Evolutionary conservation across 1,140 invertebrate species (phyloP).

Genomic region (Drosophila parabipectinata): DNA sequence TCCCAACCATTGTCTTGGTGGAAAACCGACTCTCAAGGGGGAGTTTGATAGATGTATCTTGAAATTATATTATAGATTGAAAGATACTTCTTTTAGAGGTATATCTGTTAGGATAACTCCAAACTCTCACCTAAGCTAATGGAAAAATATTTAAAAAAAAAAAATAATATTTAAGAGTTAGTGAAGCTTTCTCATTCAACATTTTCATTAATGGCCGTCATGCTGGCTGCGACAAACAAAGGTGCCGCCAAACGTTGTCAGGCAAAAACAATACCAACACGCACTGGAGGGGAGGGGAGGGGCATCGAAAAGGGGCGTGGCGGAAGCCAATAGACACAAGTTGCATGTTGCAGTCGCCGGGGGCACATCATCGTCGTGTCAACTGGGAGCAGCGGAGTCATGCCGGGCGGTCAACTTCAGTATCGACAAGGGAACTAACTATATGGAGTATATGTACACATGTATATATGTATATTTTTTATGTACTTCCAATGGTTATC

Average conservation of each 20-base stretch:
- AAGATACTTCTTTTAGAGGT: too few species aligned
- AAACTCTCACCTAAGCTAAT: constrained; percentile 14
- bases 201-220: constrained; percentile 43
- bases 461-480: constrained; percentile 10
- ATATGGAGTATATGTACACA: constrained; percentile 5
- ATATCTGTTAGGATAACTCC: background rate
- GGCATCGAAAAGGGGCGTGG: constrained; percentile 18
- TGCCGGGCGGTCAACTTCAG: constrained; percentile 52
- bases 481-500: background rate
- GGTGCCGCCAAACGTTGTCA: constrained; percentile 64
- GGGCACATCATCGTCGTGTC: constrained; percentile 48
- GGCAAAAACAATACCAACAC: constrained; percentile 35
- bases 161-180: background rate
- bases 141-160: constrained; percentile 25
- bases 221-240: constrained; percentile 69
- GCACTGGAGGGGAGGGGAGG: background rate
- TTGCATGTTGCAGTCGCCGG: constrained; percentile 40
- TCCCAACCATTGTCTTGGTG: constrained; percentile 40
- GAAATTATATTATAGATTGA: background rate
- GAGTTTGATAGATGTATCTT: too few species aligned
- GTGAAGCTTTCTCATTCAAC: constrained; percentile 26
- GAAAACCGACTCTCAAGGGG: constrained; percentile 30
- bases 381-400: constrained; percentile 67
- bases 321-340: constrained; percentile 31
- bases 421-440: constrained; percentile 38